Base-by-base conservation (phyloP, 1,140 invertebrate species). In the Physella acuta region DNA sequence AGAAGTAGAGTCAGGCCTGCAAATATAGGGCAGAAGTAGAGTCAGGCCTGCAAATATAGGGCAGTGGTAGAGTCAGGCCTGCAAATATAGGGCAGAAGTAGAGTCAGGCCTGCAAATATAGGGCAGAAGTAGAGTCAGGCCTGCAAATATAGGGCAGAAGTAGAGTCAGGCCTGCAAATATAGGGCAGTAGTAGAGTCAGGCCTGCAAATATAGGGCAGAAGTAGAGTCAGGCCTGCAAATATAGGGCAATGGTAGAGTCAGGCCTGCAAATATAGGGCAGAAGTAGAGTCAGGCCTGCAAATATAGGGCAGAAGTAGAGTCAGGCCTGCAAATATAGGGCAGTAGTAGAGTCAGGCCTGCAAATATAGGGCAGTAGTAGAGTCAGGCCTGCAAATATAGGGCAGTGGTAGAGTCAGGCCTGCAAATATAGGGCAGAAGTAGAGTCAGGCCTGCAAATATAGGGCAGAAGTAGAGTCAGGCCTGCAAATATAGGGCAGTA, bases 191-290 rank as follows among this genome's bases (percentile, higher is more conserved):
- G 87, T 76, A 98, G 91, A 0, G 95, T 97, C 26, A 98, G 86
- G 69, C 91, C 91, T 92, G 66, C 28, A 90, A 71, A 98, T 94
- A 79, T 97, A 95, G 0, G 95, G 95, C 67, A 98, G 82, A 26
- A 98, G 87, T 76, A 98, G 91, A 0, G 95, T 97, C 26, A 98
- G 86, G 69, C 91, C 91, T 92, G 66, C 28, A 74, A 71, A 73
- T n/a, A n/a, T n/a, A n/a, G n/a, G n/a, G n/a, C n/a, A n/a, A n/a
- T n/a, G n/a, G n/a, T n/a, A n/a, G n/a, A n/a, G n/a, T n/a, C n/a
- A n/a, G n/a, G n/a, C n/a, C n/a, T n/a, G n/a, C n/a, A 90, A 71
- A 98, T 94, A 79, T 97, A 95, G 0, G 95, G 95, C 67, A 98
- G 82, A 26, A 98, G 87, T 76, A 98, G 91, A 0, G 95, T 97